Evolutionary conservation across 2,113 vertebrate genomes (phyloP), one percentile per base, ranked within the genome.

Genomic region (Engystomops pustulosus): DNA sequence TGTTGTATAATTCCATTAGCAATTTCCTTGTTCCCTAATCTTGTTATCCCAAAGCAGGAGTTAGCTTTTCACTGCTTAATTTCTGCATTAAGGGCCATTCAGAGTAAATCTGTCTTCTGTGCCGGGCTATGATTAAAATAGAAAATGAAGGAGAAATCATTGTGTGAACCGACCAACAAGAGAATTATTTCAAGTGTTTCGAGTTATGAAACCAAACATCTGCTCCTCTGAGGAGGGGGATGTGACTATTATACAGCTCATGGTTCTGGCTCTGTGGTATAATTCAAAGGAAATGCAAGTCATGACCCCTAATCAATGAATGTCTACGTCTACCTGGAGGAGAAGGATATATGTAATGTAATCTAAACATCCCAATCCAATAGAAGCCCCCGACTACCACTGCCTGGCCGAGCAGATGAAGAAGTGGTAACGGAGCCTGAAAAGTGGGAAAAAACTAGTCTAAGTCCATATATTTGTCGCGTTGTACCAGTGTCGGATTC

Each of bases 1-100:
- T 84, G 72, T 78, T 68, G 82, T 84, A 77, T 77, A 53, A 84
- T 84, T 67, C 53, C 72, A 69, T 84, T 53, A 84, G 62, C 72
- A 78, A 84, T 84, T 51, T 77, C n/a, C 27, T 77, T 75, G 51
- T 76, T 68, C 72, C 45, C 72, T 77, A 78, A 84, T 84, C 82
- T 84, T 78, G 82, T 84, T 84, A 84, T 76, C 38, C 41, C 34
- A 68, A 53, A 76, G 82, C 82, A 77, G 60, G 45, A 69, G 45
- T 84, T 53, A 44, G 72, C 44, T 83, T 76, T 83, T 76, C 55
- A 47, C 71, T 83, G 81, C 81, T 67, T 84, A 53, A 84, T 84
- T 77, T 84, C 41, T 68, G 51, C 82, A 84, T 84, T 51, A 84
- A 77, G 72, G 45, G 27, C 72, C 45, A 69, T 77, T 84, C 45